Percentiles rank a stretch among this genome's conserved stretches.
phyloP scores from a whole-genome alignment of 1,140 invertebrate genomes.

The Diorhabda sublineata region DNA sequence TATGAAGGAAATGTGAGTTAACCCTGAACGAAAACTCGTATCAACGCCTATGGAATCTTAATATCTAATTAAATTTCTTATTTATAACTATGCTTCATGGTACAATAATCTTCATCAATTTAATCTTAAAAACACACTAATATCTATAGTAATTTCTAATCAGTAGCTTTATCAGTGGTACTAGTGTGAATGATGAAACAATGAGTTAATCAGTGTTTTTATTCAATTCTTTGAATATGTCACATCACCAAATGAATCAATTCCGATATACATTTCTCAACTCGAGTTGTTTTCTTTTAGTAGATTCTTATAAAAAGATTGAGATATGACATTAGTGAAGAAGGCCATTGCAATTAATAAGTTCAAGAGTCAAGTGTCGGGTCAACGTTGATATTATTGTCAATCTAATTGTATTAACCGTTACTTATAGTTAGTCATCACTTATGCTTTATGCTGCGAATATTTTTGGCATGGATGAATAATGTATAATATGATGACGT shows the following conservation, averaged over 20 bases:
- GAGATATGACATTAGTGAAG: not conserved
- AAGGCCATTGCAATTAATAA: not conserved
- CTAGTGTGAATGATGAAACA: too few relatives aligned
- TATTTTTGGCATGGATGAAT: not conserved
- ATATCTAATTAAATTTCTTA: too few relatives aligned
- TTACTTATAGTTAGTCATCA: not conserved
- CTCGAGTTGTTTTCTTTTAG: conserved; percentile 2
- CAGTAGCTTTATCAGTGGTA: too few relatives aligned
- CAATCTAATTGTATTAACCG: not conserved
- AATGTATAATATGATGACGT: not conserved
- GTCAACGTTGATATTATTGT: not conserved
- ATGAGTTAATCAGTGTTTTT: not conserved
- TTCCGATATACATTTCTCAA: not conserved
- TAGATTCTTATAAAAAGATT: not conserved
- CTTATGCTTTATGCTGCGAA: not conserved
- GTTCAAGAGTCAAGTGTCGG: not conserved
- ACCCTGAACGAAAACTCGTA: too few relatives aligned
- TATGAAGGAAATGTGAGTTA: too few relatives aligned
- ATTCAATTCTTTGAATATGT: not conserved
- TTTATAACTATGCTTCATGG: too few relatives aligned
- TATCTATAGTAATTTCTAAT: too few relatives aligned
- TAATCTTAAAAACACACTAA: too few relatives aligned
- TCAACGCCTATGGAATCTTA: too few relatives aligned
- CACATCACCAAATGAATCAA: not conserved
- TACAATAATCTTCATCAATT: too few relatives aligned